Base-by-base conservation (phyloP, 2,888 invertebrate species). In the Metellina segmentata region DNA sequence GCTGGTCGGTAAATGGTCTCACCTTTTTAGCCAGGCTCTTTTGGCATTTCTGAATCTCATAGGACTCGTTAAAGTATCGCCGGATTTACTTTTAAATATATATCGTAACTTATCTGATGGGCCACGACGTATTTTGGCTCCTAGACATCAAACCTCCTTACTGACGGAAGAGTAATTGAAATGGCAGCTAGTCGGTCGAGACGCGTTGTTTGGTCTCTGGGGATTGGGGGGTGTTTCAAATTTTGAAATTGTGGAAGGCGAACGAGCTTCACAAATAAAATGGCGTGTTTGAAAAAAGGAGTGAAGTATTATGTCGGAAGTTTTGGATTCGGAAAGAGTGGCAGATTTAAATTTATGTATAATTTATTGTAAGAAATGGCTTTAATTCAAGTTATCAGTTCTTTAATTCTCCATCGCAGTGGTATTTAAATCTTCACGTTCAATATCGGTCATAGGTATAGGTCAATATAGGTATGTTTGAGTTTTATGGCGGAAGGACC, bases 71-170 rank as follows among this genome's bases (percentile, higher is more conserved):
- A 85, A 75, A 75, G 85, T 75, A 53, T 74, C 74, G 52, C 13
- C 52, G 71, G 51, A 82, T 72, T 82, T 72, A 61, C 71, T 85
- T 85, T 85, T 85, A 75, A 85, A 61, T 85, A 34, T 74, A 75
- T n/a, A 34, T n/a, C 16, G 74, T 75, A 53, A 85, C 74, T 52
- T 82, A 20, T 61, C 52, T 49, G 53, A 61, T 52, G 81, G n/a
- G 69, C 61, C 49, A 61, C 16, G 70, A 70, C 81, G 20, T 69
- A 61, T 61, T 34, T 16, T 13, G 52, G 78, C n/a, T 78, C 51
- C 52, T 51, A 34, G 79, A 34, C 20, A 34, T 81, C 5, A 48
- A 70, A 70, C 19, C 19, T 70, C n/a, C 16, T n/a, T 70, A 5
- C 8, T 11, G 7, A 48, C 19, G 20, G 20, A 20, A 19, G 19